Conservation (phyloP, 23 tunicate species). For the Styela clava region DNA sequence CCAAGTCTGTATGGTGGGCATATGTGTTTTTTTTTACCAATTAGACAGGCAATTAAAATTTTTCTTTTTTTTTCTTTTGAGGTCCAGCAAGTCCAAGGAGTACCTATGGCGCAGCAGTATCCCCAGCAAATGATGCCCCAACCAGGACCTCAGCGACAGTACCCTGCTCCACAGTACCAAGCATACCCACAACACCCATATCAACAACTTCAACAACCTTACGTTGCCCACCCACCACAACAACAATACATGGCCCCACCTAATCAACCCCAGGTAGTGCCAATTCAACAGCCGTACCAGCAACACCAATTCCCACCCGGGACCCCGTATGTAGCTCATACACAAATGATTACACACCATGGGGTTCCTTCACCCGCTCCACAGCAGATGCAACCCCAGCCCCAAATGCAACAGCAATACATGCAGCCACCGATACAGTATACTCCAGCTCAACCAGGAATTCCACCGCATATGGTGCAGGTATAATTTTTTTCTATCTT, state of each 20-base stretch:
- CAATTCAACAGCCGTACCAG: background rate
- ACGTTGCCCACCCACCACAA: conserved; percentile 1
- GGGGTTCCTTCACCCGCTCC: background rate
- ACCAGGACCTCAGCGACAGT: conserved; percentile 11
- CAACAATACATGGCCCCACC: conserved; percentile 5
- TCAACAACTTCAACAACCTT: background rate
- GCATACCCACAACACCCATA: conserved; percentile 27
- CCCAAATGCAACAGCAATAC: conserved; percentile 50
- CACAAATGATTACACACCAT: conserved; percentile 12
- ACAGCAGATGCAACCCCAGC: conserved; percentile 17
- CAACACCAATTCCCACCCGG: conserved; percentile 24
- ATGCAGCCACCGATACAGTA: conserved; percentile 20
- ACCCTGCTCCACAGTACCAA: conserved; percentile 20
- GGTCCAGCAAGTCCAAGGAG: conserved; percentile 9
- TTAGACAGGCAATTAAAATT: no score
- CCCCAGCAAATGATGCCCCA: conserved; percentile 29
- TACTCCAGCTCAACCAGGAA: conserved; percentile 39
- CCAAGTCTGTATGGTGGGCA: no score
- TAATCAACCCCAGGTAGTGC: background rate
- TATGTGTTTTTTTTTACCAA: no score
- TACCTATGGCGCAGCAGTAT: conserved; percentile 17
- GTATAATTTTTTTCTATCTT: background rate
- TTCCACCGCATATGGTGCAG: conserved; percentile 28
- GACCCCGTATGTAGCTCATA: conserved; percentile 26
- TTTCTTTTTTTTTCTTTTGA: background rate